Percentiles rank a stretch among this genome's conserved stretches.
These are phyloP conservation scores for Scomber scombrus DNA, from an alignment of 2,113 vertebrate species.

Conservation along the genomic window DNA sequence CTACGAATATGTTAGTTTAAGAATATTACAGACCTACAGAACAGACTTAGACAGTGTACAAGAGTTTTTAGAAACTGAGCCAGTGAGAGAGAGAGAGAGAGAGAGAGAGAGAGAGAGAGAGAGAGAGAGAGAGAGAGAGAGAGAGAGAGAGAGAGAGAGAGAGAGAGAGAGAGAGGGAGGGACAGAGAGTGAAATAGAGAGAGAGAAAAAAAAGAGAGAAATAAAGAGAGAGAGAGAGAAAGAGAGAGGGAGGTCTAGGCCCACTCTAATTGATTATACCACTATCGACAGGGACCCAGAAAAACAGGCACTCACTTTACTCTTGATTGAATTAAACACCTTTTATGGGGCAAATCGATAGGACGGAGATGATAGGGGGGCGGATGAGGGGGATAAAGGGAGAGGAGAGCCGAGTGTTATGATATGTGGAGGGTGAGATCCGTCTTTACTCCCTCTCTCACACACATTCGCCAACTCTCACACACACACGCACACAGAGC, in stretches of 20 bases:
- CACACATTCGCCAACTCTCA: conserved; percentile 26
- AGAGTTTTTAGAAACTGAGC: conserved; percentile 57
- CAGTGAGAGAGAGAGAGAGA: conserved; percentile 33
- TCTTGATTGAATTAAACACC: conserved; percentile 99
- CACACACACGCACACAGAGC: conserved; percentile 32
- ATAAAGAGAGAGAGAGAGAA: conserved; percentile 19
- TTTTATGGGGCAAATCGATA: conserved; percentile 96
- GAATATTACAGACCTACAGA: neutral
- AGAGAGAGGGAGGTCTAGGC: conserved; percentile 53
- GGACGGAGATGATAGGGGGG: conserved; percentile 86
- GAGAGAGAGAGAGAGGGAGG: too few species aligned
- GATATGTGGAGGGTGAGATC: conserved; percentile 89
- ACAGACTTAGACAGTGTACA: conserved; percentile 43
- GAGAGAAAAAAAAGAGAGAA: conserved; percentile 37
- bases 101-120: conserved; percentile 10
- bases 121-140: conserved; percentile 41
- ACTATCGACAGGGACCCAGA: conserved; percentile 94
- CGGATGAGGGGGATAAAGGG: conserved; percentile 77
- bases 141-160: conserved; percentile 17
- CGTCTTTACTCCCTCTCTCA: conserved; percentile 84
- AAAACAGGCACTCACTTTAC: conserved; percentile 98
- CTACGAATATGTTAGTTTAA: too few species aligned
- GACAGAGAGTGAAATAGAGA: conserved; percentile 14
- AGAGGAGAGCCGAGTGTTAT: conserved; percentile 86
- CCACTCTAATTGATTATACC: conserved; percentile 95